Evolutionary conservation across 2,797 vertebrate genomes (phyloP).

Genomic region (Paguma larvata): DNA sequence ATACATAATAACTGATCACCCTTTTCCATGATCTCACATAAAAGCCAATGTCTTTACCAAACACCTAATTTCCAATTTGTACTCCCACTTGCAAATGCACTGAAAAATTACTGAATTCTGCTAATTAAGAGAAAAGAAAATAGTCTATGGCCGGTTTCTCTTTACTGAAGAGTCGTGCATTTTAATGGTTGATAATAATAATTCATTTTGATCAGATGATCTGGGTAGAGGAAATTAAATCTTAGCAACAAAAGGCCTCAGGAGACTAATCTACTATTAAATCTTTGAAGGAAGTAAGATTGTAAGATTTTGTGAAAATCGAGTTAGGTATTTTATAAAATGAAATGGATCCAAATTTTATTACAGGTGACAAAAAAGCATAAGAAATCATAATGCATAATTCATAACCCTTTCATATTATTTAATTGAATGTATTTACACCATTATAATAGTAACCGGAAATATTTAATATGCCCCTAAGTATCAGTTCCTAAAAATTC

Average conservation of each 20-base stretch:
- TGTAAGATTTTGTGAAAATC: constrained; percentile 68
- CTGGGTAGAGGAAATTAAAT: constrained; percentile 62
- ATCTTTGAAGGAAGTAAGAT: constrained; percentile 61
- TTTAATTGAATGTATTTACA: constrained; percentile 48
- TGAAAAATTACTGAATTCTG: constrained; percentile 39
- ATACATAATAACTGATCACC: not conserved
- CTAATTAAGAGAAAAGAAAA: constrained; percentile 50
- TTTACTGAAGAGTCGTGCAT: not conserved
- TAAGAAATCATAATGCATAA: constrained; percentile 52
- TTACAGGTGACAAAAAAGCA: constrained; percentile 56
- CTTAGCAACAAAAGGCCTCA: constrained; percentile 60
- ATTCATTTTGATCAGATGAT: constrained; percentile 53
- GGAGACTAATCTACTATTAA: constrained; percentile 45
- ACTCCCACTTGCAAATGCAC: not conserved
- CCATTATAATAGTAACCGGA: constrained; percentile 44
- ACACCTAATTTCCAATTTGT: not conserved
- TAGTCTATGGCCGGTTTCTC: not conserved
- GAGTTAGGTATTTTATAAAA: constrained; percentile 56
- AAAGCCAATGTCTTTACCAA: constrained; percentile 10
- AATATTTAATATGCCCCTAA: not conserved
- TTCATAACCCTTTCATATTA: constrained; percentile 57
- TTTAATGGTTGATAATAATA: constrained; percentile 52
- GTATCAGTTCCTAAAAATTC: constrained; percentile 4
- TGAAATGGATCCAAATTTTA: constrained; percentile 52
- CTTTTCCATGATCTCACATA: not conserved